Evolutionary conservation across 1,140 invertebrate genomes (phyloP).

Genomic region (Halictus rubicundus): DNA sequence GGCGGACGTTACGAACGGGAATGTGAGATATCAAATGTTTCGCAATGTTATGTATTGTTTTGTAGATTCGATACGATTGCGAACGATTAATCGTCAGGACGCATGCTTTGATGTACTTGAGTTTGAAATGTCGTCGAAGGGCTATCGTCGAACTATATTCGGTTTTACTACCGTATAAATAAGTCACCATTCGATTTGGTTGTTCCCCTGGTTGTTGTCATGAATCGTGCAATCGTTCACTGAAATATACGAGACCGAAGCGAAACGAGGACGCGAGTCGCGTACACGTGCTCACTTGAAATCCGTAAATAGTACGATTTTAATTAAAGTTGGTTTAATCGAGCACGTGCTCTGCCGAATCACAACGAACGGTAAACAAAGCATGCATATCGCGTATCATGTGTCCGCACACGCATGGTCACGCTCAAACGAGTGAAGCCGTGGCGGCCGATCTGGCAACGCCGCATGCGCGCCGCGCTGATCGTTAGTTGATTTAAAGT

Average conservation of each 20-base stretch:
- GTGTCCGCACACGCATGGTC: conserved; percentile 19
- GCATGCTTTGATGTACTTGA: neutral
- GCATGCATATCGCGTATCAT: conserved; percentile 40
- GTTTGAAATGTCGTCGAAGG: neutral
- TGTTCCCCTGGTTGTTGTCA: neutral
- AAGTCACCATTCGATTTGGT: neutral
- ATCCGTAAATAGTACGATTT: neutral
- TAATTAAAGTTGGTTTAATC: conserved; percentile 16
- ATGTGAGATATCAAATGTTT: neutral
- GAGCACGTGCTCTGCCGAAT: conserved; percentile 49
- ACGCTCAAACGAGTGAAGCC: conserved; percentile 13
- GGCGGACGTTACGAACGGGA: neutral
- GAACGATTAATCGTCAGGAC: neutral
- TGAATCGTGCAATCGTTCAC: neutral
- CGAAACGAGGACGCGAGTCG: neutral
- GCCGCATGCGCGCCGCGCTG: conserved; percentile 59
- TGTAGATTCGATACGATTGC: neutral
- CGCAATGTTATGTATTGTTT: neutral
- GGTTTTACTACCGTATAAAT: conserved; percentile 17
- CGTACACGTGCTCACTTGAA: neutral
- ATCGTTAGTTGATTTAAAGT: conserved; percentile 73
- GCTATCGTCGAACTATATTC: neutral
- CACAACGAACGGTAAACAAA: conserved; percentile 56
- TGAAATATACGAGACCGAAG: neutral
- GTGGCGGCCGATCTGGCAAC: conserved; percentile 60